These are phyloP conservation scores for Watsonalla cultraria DNA, from an alignment of 2,888 invertebrate species.

Conservation along the genomic window DNA sequence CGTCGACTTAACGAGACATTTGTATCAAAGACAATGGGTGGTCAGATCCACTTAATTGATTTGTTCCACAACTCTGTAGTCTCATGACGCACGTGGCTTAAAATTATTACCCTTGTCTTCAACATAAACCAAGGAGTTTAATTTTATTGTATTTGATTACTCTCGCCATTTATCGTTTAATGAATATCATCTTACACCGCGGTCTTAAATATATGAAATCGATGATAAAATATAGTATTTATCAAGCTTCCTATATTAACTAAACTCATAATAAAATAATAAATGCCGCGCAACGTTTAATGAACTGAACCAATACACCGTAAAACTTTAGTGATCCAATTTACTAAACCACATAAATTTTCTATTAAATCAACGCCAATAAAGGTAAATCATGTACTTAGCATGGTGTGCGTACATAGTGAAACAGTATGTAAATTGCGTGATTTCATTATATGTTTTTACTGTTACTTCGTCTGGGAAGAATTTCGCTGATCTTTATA, in stretches of 20 bases:
- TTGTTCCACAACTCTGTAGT: constrained; percentile 31
- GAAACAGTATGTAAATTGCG: constrained; percentile 16
- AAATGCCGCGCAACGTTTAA: not conserved
- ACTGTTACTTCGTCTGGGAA: no score
- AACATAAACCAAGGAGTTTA: constrained; percentile 17
- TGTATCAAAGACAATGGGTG: constrained; percentile 65
- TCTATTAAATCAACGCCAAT: constrained; percentile 33
- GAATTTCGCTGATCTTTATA: no score
- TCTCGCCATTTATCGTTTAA: constrained; percentile 16
- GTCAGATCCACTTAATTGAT: constrained; percentile 50
- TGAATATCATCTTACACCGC: constrained; percentile 2
- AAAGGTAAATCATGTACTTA: constrained; percentile 42
- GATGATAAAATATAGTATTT: not conserved
- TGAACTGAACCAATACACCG: not conserved
- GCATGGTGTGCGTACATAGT: constrained; percentile 33
- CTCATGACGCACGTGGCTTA: constrained; percentile 16
- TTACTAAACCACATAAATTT: constrained; percentile 12
- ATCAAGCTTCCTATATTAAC: no score
- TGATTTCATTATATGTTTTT: no score
- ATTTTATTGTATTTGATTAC: constrained; percentile 18
- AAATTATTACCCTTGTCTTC: constrained; percentile 16
- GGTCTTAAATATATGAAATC: no score
- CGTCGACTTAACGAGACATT: constrained; percentile 57
- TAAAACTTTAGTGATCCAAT: not conserved
- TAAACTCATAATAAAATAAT: not conserved